Evolutionary conservation across 1,140 invertebrate genomes (phyloP), one percentile per base, ranked within the genome.

Genomic region (Drosophila bifasciata): DNA sequence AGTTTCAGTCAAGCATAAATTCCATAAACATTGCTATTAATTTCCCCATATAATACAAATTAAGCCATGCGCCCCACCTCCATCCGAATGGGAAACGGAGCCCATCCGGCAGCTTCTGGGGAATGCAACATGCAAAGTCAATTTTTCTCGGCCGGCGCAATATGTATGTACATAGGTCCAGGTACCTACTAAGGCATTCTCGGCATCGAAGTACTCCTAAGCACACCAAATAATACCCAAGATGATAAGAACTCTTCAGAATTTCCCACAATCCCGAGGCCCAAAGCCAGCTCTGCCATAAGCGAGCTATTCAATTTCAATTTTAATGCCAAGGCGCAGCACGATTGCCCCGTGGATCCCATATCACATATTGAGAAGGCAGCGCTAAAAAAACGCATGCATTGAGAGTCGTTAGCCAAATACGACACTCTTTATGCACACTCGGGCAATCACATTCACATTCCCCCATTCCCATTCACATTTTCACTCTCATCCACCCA

Each of bases 401-500:
- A 62, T 66, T 56, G 48, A 58, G 55, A 59, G 36, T 44, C 57
- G 58, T 76, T 78, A 56, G 64, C 69, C 36, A 56, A 61, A 66
- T 64, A 55, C 58, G 61, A 61, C 64, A 77, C 49, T 78, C 66
- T 71, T 70, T 67, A 78, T 61, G 71, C 73, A 60, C 62, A 69
- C 62, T 62, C 63, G 62, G 53, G 59, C 46, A 44, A 49, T 55
- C 21, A 51, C 56, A 62, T 55, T 64, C 46, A 41, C 45, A 45
- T 36, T 39, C 39, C 3, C 21, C 44, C 48, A 59, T 50, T 64
- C 46, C 41, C 39, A 41, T 36, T 25, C 39, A 5, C 43, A 9
- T 28, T 23, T 15, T 13, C 16, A 9, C 17, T 53, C 50, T 13
- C 32, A 23, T 23, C 39, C 32, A n/a, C 16, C 45, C 44, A 63